Evolutionary conservation across 2,797 vertebrate species (phyloP).

Genomic region (Sciurus vulgaris): DNA sequence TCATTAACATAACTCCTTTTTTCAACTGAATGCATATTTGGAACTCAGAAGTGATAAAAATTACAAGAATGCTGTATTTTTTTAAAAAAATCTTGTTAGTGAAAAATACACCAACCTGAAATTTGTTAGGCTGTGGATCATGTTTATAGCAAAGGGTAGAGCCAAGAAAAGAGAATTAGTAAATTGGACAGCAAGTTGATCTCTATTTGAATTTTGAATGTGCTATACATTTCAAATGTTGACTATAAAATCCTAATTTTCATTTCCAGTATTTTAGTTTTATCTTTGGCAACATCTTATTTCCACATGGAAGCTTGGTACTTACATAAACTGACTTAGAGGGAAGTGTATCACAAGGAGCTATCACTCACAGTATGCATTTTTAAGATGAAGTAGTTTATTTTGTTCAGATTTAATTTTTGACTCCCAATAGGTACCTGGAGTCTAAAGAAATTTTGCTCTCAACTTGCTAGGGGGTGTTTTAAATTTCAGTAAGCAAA

Average conservation of each 20-base stretch:
- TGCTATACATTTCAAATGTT: conserved; percentile 42
- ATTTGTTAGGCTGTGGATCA: not conserved
- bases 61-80: not conserved
- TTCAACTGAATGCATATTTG: not conserved
- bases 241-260: conserved; percentile 61
- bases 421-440: conserved; percentile 45
- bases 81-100: not conserved
- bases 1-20: not conserved
- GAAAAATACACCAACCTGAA: not conserved
- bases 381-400: conserved; percentile 65
- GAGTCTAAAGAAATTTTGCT: conserved; percentile 68
- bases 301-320: conserved; percentile 3
- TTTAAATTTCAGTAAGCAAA: conserved; percentile 65
- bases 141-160: not conserved
- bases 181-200: not conserved
- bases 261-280: conserved; percentile 12
- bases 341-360: not conserved
- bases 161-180: conserved; percentile 60
- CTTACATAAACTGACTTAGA: not conserved
- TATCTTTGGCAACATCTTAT: not conserved
- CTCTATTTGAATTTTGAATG: conserved; percentile 15
- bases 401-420: conserved; percentile 78
- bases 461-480: conserved; percentile 49
- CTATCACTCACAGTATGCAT: conserved; percentile 48
- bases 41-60: conserved; percentile 22